Percentiles rank a stretch among this genome's conserved stretches.
phyloP scores from a whole-genome alignment of 2,888 invertebrate species.

The Neoaliturus tenellus region DNA sequence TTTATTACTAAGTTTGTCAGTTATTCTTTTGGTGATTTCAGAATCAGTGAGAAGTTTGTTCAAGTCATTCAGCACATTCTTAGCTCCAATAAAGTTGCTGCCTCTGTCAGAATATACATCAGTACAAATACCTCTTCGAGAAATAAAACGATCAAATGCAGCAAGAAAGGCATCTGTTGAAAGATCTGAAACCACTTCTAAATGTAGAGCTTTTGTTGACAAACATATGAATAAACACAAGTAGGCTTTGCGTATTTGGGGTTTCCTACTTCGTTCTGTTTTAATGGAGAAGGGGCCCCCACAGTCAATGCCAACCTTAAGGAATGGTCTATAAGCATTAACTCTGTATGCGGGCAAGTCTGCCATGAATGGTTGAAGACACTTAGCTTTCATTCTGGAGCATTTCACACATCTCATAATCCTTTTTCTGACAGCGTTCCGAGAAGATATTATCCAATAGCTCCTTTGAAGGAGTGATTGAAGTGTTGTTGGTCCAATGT shows the following conservation, averaged over 20 bases:
- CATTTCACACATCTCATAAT: neutral
- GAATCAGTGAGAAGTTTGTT: too few relatives aligned
- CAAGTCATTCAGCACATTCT: too few relatives aligned
- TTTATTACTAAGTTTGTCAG: too few relatives aligned
- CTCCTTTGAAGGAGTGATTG: neutral
- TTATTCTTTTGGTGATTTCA: too few relatives aligned
- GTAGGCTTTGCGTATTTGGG: too few relatives aligned
- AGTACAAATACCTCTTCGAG: too few relatives aligned
- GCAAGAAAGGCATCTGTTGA: too few relatives aligned
- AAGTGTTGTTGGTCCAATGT: neutral
- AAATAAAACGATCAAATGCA: too few relatives aligned
- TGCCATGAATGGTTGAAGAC: neutral
- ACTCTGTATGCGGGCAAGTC: neutral
- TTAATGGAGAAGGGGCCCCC: neutral
- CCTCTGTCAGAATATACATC: too few relatives aligned
- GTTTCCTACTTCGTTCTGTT: neutral
- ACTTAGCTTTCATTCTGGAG: neutral
- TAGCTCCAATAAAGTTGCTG: too few relatives aligned
- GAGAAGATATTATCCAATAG: neutral
- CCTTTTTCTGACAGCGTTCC: neutral
- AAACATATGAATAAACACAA: neutral
- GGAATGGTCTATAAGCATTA: neutral
- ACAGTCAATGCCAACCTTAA: too few relatives aligned
- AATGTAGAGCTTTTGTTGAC: neutral
- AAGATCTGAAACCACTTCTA: neutral